These are phyloP conservation scores for Spisula subtruncata DNA, from an alignment of 2,888 invertebrate genomes.

Conservation along the genomic window DNA sequence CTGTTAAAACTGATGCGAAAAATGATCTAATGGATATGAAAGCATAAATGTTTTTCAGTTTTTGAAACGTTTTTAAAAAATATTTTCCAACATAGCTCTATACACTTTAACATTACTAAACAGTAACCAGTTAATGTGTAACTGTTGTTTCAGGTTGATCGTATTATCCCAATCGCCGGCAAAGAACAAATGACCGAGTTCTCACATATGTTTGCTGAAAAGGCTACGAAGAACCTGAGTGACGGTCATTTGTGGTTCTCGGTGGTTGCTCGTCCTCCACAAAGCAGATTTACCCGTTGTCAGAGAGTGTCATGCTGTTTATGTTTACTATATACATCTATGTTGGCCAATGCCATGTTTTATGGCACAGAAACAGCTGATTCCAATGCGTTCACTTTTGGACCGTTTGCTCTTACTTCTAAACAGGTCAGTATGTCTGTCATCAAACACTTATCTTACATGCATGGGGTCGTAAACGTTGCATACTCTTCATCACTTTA, in stretches of 20 bases:
- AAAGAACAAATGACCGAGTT: conserved; percentile 88
- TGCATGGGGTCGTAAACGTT: no score
- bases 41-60: no score
- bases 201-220: conserved; percentile 88
- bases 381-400: conserved; percentile 86
- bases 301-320: conserved; percentile 89
- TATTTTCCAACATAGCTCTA: no score
- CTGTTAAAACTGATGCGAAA: no score
- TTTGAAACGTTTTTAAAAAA: no score
- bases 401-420: conserved; percentile 88
- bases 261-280: conserved; percentile 88
- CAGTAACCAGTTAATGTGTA: background rate
- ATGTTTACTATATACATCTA: conserved; percentile 88
- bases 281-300: conserved; percentile 88
- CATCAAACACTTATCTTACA: no score
- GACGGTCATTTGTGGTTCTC: conserved; percentile 90
- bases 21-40: no score
- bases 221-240: conserved; percentile 87
- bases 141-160: conserved; percentile 88
- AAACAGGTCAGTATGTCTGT: conserved; percentile 86
- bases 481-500: no score
- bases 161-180: conserved; percentile 88
- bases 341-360: conserved; percentile 89
- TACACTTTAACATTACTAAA: no score
- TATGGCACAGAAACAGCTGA: conserved; percentile 85